A percentile compares a stretch with the other conserved stretches of the same genome.
Evolutionary conservation across 2,888 invertebrate species (phyloP).

Genomic region (Habrosyne pyritoides): DNA sequence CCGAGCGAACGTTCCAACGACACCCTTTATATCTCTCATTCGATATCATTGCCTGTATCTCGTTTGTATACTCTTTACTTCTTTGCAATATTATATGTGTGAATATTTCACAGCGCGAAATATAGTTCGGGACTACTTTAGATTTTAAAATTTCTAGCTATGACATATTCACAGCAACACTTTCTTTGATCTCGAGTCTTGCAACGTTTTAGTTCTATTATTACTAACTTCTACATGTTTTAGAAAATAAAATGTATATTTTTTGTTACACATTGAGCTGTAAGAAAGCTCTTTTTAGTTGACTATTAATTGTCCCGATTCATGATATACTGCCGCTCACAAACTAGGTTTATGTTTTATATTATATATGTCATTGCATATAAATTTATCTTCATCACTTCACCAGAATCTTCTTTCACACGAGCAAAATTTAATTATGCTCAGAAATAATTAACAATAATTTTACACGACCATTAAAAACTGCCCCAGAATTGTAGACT

Average conservation of each 20-base stretch:
- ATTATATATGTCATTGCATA: constrained; percentile 25
- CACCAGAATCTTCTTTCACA: background rate
- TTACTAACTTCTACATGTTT: constrained; percentile 52
- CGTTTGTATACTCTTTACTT: constrained; percentile 29
- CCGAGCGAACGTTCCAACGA: background rate
- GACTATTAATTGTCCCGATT: constrained; percentile 33
- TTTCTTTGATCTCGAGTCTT: constrained; percentile 72
- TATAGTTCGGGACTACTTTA: constrained; percentile 63
- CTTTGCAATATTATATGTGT: constrained; percentile 67
- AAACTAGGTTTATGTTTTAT: constrained; percentile 51
- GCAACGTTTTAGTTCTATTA: constrained; percentile 58
- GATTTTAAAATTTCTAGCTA: constrained; percentile 55
- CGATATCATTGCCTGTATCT: background rate
- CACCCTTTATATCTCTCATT: too few species aligned
- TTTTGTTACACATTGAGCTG: constrained; percentile 54
- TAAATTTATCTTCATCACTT: background rate
- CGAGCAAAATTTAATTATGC: background rate
- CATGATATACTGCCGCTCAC: constrained; percentile 48
- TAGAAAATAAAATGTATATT: constrained; percentile 62
- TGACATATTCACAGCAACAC: constrained; percentile 70
- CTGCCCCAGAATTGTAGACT: background rate
- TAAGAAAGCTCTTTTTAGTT: constrained; percentile 47
- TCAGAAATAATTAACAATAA: background rate
- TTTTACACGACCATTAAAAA: background rate
- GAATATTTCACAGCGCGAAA: constrained; percentile 76